A percentile compares a stretch with the other conserved stretches of the same genome.
phyloP scores from a whole-genome alignment of 2,888 invertebrate genomes.

The Conistra vaccinii region DNA sequence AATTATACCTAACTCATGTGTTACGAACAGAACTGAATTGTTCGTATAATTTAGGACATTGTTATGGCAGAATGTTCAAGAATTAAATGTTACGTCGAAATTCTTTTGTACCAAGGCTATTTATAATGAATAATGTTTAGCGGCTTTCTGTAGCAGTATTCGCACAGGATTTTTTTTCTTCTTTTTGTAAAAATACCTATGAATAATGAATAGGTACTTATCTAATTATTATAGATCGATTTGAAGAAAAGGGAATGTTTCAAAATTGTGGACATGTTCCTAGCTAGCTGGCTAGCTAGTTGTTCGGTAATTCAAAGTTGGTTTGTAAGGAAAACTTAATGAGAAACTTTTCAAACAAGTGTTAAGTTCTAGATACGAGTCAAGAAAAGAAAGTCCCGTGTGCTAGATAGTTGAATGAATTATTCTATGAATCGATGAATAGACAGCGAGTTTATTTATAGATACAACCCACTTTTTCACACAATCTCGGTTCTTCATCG shows the following conservation, averaged over 20 bases:
- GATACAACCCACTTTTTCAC: background rate
- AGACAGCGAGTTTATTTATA: conserved; percentile 6
- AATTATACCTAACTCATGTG: background rate
- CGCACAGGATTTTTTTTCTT: too few relatives aligned
- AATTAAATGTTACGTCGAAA: background rate
- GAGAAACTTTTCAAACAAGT: background rate
- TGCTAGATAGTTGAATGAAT: conserved; percentile 4
- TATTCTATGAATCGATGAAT: conserved; percentile 12
- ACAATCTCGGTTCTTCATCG: conserved; percentile 1
- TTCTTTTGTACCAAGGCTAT: background rate
- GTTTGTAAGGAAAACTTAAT: background rate
- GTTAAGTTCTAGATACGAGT: background rate
- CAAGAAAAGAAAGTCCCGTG: background rate
- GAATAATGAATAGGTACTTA: background rate
- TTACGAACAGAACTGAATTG: background rate
- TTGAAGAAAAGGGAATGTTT: background rate
- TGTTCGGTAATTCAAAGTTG: background rate
- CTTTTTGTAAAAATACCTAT: background rate
- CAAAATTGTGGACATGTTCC: background rate
- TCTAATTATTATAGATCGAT: background rate
- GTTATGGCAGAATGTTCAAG: background rate
- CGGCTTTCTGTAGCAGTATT: background rate
- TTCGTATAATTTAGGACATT: background rate
- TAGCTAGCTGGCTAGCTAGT: background rate
- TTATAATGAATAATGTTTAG: background rate